A percentile compares a stretch with the other conserved stretches of the same genome.
phyloP scores from a whole-genome alignment of 2,888 invertebrate genomes.

The Agrotis segetum region DNA sequence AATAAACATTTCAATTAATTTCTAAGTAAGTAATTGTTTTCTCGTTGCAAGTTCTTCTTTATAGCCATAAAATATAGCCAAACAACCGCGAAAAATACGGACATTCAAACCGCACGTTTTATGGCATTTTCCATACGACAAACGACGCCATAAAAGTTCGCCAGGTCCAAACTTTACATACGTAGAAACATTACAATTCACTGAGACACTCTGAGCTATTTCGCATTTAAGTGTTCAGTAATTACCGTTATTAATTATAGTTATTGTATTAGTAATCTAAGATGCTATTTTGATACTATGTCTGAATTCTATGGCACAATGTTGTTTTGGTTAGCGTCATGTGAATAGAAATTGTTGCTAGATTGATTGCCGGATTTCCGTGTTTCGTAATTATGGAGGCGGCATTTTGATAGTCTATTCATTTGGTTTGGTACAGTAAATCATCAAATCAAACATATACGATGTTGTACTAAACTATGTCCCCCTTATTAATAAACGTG shows the following conservation, averaged over 20 bases:
- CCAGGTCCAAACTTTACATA: conserved; percentile 49
- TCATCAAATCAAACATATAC: no score
- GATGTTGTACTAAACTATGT: no score
- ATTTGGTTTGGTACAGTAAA: no score
- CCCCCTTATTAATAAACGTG: no score
- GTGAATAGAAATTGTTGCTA: background rate
- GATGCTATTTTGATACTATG: conserved; percentile 8
- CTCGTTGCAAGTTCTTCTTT: background rate
- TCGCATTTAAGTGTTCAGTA: conserved; percentile 53
- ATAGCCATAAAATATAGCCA: conserved; percentile 21
- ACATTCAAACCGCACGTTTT: conserved; percentile 34
- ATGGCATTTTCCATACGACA: conserved; percentile 16
- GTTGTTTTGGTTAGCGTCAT: background rate
- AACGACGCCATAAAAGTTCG: conserved; percentile 27
- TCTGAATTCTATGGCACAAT: conserved; percentile 8
- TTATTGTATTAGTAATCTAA: conserved; percentile 32
- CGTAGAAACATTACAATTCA: conserved; percentile 44
- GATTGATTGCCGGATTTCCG: conserved; percentile 6
- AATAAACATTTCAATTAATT: background rate
- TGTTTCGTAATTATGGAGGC: background rate
- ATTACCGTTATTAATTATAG: conserved; percentile 51
- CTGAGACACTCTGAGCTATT: conserved; percentile 52
- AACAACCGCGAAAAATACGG: conserved; percentile 28
- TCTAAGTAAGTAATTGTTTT: no score
- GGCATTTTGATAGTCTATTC: background rate